Conservation (phyloP, 2,113 vertebrate species). For the Tenrec ecaudatus region DNA sequence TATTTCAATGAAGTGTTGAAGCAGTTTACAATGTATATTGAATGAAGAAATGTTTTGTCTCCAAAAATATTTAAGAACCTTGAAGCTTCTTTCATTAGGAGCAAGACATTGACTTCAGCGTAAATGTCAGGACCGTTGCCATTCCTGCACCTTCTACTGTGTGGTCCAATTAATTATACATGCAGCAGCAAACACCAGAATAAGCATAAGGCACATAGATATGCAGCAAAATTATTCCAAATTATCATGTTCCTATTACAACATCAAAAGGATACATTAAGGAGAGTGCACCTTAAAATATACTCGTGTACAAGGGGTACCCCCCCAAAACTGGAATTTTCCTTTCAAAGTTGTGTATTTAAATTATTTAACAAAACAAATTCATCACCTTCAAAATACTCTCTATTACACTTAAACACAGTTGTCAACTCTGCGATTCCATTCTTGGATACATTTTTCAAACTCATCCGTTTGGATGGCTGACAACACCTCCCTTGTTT, state of each 20-base stretch:
- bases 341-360: too few species aligned
- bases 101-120: background rate
- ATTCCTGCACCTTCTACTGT: conserved; percentile 56
- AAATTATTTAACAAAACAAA: too few species aligned
- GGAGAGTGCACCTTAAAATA: background rate
- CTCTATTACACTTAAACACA: too few species aligned
- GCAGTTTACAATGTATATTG: background rate
- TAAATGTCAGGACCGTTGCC: background rate
- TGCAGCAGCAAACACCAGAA: background rate
- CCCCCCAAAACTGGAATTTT: too few species aligned
- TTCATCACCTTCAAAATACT: too few species aligned
- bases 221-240: background rate
- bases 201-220: conserved; percentile 8
- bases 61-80: conserved; percentile 11
- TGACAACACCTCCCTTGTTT: too few species aligned
- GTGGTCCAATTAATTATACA: conserved; percentile 31
- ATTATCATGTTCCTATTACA: background rate
- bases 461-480: too few species aligned
- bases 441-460: too few species aligned
- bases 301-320: too few species aligned
- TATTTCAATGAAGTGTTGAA: background rate
- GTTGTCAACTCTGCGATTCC: too few species aligned
- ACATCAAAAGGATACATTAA: background rate
- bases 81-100: conserved; percentile 35
- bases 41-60: background rate